Base-by-base conservation (phyloP, 2,888 invertebrate genomes). In the Drosophila paracracens region DNA sequence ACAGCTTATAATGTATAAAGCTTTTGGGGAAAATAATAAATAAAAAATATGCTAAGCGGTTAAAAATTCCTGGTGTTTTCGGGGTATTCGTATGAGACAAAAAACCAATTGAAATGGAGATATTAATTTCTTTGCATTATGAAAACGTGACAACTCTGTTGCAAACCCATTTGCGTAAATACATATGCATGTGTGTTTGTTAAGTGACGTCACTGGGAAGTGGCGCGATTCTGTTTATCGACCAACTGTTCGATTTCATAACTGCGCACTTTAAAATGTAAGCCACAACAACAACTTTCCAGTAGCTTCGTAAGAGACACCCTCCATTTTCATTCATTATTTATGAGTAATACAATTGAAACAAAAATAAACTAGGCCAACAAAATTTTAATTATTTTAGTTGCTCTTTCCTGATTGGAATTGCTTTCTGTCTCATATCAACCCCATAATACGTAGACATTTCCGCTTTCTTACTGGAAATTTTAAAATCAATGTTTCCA, bases 211-310 rank as follows among this genome's bases (percentile, higher is more conserved):
- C 78, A 78, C 21, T 18, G 6, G 13, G 62, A 67, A 50, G 64
- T 78, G 78, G 78, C 70, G 74, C 52, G 78, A 78, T 78, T 70
- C 38, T 31, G 13, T 56, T 56, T 51, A 36, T 50, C 52, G 36
- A 11, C 36, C 50, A 25, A 38, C 35, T 53, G 25, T 46, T 35
- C 13, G 38, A 70, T 66, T 66, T 70, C 58, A 70, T 31, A 61
- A 61, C 21, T 33, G 38, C 60, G 61, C 31, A 68, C 3, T 43
- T 52, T 0, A 31, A 36, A 36, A 25, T 35, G 43, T 69, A 58
- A 40, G 58, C 35, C 29, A 56, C 29, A 38, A 38, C n/a, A 38
- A 38, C 13, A n/a, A 16, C 25, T 25, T 25, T 46, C 7, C 56
- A 7, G 1, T 38, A n/a, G 27, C 25, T 56, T 27, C 38, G 13